Evolutionary conservation across 2,888 invertebrate genomes (phyloP).

Genomic region (Penaeus monodon): DNA sequence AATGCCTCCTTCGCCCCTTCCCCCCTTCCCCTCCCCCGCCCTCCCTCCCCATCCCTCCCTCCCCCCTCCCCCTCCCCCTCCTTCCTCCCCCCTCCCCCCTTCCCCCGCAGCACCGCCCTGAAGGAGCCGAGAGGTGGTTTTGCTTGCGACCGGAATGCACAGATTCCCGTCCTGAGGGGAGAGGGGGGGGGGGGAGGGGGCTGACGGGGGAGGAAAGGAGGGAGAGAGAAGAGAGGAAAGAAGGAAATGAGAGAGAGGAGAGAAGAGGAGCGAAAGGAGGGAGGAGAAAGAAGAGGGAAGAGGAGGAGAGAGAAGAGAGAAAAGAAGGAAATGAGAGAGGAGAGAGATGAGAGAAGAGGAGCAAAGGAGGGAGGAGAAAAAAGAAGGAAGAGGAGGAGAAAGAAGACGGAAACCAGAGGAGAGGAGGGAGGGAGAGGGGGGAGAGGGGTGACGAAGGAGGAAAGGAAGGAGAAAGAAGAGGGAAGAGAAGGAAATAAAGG

Average conservation of each 20-base stretch:
- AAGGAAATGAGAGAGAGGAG: background rate
- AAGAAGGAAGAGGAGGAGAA: background rate
- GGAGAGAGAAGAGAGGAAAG: background rate
- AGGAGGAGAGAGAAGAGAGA: background rate
- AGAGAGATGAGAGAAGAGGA: no score
- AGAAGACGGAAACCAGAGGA: background rate
- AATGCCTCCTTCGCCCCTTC: no score
- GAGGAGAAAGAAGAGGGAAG: background rate
- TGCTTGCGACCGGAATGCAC: no score
- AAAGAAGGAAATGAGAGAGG: no score
- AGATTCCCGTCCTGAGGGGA: no score
- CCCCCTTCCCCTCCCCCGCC: no score
- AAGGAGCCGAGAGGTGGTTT: no score
- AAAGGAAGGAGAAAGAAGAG: background rate
- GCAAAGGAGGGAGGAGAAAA: background rate
- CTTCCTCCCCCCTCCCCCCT: no score
- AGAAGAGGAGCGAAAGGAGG: background rate
- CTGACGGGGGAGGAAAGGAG: background rate
- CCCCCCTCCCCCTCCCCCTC: no score
- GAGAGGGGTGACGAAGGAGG: background rate
- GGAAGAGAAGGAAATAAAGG: background rate
- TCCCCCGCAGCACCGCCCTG: no score
- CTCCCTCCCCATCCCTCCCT: no score
- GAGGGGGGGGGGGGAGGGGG: no score
- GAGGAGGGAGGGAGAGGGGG: background rate